Percentiles rank a stretch among this genome's conserved stretches.
Conservation (phyloP, 2,888 invertebrate genomes). For the Drosophila nr. fundita region DNA sequence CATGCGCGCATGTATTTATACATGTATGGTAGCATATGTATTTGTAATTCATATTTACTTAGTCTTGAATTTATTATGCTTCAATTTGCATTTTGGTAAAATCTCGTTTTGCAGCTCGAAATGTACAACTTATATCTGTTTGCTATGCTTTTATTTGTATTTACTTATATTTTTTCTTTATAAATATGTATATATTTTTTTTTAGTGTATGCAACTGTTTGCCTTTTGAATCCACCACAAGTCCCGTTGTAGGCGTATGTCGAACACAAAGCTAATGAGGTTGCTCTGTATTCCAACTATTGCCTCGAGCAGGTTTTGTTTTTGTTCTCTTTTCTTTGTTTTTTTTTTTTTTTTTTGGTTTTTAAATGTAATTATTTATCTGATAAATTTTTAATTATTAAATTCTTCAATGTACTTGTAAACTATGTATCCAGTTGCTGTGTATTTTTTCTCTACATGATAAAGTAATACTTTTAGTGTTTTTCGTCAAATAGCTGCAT, state of each 20-base stretch:
- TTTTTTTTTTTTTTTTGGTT: neutral
- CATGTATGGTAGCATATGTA: constrained; percentile 17
- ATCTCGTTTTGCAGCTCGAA: constrained; percentile 60
- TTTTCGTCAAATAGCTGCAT: constrained; percentile 60
- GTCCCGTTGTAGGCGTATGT: constrained; percentile 18
- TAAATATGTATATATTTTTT: constrained; percentile 8
- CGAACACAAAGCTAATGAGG: constrained; percentile 30
- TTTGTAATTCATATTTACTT: constrained; percentile 62
- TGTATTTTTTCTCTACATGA: constrained; percentile 60
- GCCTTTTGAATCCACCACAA: constrained; percentile 26
- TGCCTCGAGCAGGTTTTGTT: constrained; percentile 22
- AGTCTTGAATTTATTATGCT: constrained; percentile 70
- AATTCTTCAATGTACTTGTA: constrained; percentile 66
- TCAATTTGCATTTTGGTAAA: constrained; percentile 67
- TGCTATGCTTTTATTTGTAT: constrained; percentile 38
- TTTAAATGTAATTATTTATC: constrained; percentile 42
- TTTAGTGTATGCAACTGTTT: constrained; percentile 39
- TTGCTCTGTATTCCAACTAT: constrained; percentile 25
- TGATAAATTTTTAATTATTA: constrained; percentile 58
- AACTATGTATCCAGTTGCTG: constrained; percentile 64
- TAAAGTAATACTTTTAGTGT: constrained; percentile 77
- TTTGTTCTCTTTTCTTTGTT: neutral
- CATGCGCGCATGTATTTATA: constrained; percentile 15
- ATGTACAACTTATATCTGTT: constrained; percentile 69
- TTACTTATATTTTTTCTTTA: constrained; percentile 20